Evolutionary conservation across 1,140 invertebrate genomes (phyloP).

Genomic region (Drosophila jambulina): DNA sequence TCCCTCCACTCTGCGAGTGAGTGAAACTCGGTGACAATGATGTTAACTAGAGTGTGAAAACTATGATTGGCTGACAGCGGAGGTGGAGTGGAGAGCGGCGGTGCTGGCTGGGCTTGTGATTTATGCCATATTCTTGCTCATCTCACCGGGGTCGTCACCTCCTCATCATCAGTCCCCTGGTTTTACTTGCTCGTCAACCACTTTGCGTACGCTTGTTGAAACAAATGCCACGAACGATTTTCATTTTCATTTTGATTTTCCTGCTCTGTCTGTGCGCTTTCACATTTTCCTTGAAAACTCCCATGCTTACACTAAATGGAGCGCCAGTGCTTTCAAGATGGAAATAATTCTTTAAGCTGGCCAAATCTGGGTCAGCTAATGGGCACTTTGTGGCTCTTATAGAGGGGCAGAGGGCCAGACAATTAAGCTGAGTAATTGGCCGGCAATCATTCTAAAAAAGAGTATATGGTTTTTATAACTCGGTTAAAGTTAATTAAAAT

Average conservation of each 20-base stretch:
- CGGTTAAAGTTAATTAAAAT: constrained; percentile 7
- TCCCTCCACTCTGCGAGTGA: constrained; percentile 45
- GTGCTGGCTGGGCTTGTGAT: constrained; percentile 8
- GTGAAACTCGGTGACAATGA: constrained; percentile 78
- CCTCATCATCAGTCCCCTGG: constrained; percentile 16
- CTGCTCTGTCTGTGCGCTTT: not conserved
- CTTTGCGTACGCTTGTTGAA: constrained; percentile 42
- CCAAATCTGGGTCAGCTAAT: constrained; percentile 7
- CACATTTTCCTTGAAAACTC: constrained; percentile 13
- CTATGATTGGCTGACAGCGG: constrained; percentile 76
- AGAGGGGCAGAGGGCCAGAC: not conserved
- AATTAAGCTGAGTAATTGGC: constrained; percentile 14
- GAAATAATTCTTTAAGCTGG: constrained; percentile 10
- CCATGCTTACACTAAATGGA: constrained; percentile 10
- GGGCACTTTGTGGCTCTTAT: constrained; percentile 7
- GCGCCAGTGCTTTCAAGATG: constrained; percentile 7
- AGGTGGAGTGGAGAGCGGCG: not conserved
- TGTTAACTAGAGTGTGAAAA: constrained; percentile 83
- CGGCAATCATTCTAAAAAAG: not conserved
- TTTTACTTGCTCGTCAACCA: constrained; percentile 32
- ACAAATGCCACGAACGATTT: constrained; percentile 49
- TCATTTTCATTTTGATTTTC: constrained; percentile 44
- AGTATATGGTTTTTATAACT: constrained; percentile 4
- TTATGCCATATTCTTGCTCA: constrained; percentile 49
- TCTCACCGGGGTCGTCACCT: constrained; percentile 27